Percentiles rank a stretch among this genome's conserved stretches.
Conservation (phyloP, 2,797 vertebrate genomes). For the Chrysocyon brachyurus region DNA sequence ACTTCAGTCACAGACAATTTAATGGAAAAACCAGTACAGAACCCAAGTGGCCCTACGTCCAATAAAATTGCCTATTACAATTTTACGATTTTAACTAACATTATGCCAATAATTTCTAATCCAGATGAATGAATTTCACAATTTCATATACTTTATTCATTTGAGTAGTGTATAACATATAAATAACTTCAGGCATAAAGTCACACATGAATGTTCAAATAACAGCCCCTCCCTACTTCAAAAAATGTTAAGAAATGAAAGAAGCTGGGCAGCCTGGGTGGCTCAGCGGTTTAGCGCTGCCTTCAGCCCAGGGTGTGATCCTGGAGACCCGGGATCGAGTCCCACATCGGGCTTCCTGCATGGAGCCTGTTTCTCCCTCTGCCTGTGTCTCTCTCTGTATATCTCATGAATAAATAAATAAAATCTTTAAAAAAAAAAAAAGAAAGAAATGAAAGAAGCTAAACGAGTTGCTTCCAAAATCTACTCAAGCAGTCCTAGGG, state of each 20-base stretch:
- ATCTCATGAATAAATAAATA: too few relatives aligned
- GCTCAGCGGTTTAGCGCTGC: too few relatives aligned
- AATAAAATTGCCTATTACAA: conserved; percentile 21
- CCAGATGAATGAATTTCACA: conserved; percentile 46
- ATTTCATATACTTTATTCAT: neutral
- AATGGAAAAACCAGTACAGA: neutral
- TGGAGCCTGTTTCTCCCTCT: too few relatives aligned
- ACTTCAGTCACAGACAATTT: neutral
- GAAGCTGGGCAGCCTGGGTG: neutral
- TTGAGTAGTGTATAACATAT: neutral
- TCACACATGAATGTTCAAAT: conserved; percentile 13
- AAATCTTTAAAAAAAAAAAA: too few relatives aligned
- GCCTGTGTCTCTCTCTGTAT: too few relatives aligned
- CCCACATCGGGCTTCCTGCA: too few relatives aligned
- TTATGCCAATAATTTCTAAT: conserved; percentile 44
- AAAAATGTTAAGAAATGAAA: conserved; percentile 33
- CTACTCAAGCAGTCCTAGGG: neutral
- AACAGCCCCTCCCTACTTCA: neutral
- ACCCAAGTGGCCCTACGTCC: neutral
- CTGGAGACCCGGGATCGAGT: too few relatives aligned
- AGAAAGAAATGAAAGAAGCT: conserved; percentile 28
- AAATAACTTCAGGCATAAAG: conserved; percentile 10
- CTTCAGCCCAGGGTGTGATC: too few relatives aligned
- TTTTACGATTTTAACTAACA: neutral
- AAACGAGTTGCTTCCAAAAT: conserved; percentile 45